Base-by-base conservation (phyloP, 2,888 invertebrate species). In the Lepeophtheirus nordmannii region DNA sequence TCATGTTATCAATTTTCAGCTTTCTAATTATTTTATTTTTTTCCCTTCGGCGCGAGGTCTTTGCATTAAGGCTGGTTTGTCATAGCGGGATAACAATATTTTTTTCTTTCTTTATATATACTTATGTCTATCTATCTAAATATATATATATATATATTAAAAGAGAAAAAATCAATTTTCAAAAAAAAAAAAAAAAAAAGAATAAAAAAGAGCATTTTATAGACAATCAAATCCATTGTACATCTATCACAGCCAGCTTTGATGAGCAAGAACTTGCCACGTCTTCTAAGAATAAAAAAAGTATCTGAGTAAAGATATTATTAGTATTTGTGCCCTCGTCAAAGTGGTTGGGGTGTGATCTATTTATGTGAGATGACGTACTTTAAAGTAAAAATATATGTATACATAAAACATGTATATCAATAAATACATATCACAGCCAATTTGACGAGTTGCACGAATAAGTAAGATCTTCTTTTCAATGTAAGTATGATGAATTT, bases 201-300 rank as follows among this genome's bases (percentile, higher is more conserved):
- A n/a, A n/a, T n/a, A 30, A 30, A 30, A 2, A 30, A 30, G 3
- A 30, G 7, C 30, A 30, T 30, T 30, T 5, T 30, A 30, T 30
- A 5, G 30, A 30, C 30, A 30, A 30, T 30, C 30, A 30, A 30
- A 30, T 30, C n/a, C n/a, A n/a, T n/a, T n/a, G n/a, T n/a, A 30
- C 30, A 30, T 38, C 64, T 91, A 92, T 91, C 91, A 92, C 91
- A 92, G 90, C 90, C 89, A 90, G 91, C 91, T 89, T 90, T 89
- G 89, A 89, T 76, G 71, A 71, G 72, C 70, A 68, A 57, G 63
- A 39, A 65, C 46, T 40, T 56, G 39, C 40, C 22, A 20, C 62
- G 22, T 39, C 17, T 11, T 22, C 60, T 30, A 60, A 14, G 17
- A 62, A 62, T 39, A 58, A 3, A 61, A 23, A 39, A 14, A 61